These are phyloP conservation scores for Eudasyphora cyanicolor DNA, from an alignment of 2,888 invertebrate genomes.

Conservation along the genomic window DNA sequence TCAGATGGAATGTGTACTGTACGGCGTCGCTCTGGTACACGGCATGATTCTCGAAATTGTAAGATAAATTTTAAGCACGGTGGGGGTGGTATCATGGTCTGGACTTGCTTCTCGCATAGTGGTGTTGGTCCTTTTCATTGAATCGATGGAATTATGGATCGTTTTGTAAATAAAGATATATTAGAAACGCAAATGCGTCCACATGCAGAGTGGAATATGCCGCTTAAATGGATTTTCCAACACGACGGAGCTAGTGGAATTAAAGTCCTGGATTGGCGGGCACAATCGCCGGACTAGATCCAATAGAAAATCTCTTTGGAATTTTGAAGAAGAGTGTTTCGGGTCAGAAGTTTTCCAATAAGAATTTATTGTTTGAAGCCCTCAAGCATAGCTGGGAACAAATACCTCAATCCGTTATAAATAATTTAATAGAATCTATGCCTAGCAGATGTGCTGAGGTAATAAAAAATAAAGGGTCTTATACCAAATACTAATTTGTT, in stretches of 20 bases:
- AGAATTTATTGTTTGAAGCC: neutral
- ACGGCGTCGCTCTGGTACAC: conserved; percentile 20
- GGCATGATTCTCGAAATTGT: neutral
- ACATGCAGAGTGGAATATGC: conserved; percentile 31
- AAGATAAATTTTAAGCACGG: conserved; percentile 24
- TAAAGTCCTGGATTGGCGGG: neutral
- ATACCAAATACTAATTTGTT: neutral
- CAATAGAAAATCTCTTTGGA: conserved; percentile 30
- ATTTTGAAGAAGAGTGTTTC: neutral
- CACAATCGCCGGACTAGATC: conserved; percentile 20
- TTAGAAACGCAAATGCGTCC: conserved; percentile 17
- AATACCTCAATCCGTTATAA: neutral
- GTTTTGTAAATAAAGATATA: conserved; percentile 16
- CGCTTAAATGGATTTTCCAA: conserved; percentile 18
- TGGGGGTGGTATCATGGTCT: conserved; percentile 12
- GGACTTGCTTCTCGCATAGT: conserved; percentile 5
- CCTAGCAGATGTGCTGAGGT: conserved; percentile 12
- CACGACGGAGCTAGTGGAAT: neutral
- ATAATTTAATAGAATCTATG: too few relatives aligned
- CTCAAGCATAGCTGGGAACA: neutral
- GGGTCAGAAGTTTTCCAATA: neutral
- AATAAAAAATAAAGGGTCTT: neutral
- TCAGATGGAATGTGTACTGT: conserved; percentile 21
- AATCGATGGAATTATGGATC: conserved; percentile 21
- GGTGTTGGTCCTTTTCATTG: conserved; percentile 15